Conservation (phyloP, 2,888 invertebrate species). For the Perizoma flavofasciatum region DNA sequence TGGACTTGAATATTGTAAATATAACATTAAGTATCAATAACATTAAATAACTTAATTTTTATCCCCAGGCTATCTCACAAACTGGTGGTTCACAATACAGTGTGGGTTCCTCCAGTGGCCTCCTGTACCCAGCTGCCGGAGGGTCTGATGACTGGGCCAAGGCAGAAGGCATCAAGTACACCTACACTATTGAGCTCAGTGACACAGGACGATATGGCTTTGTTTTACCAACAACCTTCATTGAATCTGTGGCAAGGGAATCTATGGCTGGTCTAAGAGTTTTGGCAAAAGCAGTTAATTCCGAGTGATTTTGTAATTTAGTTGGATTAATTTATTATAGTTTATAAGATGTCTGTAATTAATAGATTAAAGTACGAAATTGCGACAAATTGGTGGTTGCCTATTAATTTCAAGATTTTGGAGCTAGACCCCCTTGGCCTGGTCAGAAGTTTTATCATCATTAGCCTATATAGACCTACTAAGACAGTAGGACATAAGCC, state of each 20-base stretch:
- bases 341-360: conserved; percentile 10
- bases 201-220: conserved; percentile 94
- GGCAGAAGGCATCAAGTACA: conserved; percentile 91
- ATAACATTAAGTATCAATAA: no score
- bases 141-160: conserved; percentile 97
- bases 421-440: neutral
- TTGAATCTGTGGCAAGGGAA: conserved; percentile 90
- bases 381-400: conserved; percentile 3
- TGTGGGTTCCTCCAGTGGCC: conserved; percentile 90
- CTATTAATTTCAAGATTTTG: conserved; percentile 13
- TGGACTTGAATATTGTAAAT: neutral
- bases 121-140: conserved; percentile 91
- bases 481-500: no score
- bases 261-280: conserved; percentile 88
- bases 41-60: neutral
- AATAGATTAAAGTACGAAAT: conserved; percentile 11
- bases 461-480: no score
- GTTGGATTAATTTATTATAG: conserved; percentile 31
- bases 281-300: conserved; percentile 66
- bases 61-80: conserved; percentile 81
- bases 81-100: conserved; percentile 86
- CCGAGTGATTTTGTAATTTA: conserved; percentile 38
- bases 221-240: conserved; percentile 91
- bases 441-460: no score
- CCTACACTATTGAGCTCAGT: conserved; percentile 94